phyloP scores from a whole-genome alignment of 2,888 invertebrate species.

The Clanis bilineata region DNA sequence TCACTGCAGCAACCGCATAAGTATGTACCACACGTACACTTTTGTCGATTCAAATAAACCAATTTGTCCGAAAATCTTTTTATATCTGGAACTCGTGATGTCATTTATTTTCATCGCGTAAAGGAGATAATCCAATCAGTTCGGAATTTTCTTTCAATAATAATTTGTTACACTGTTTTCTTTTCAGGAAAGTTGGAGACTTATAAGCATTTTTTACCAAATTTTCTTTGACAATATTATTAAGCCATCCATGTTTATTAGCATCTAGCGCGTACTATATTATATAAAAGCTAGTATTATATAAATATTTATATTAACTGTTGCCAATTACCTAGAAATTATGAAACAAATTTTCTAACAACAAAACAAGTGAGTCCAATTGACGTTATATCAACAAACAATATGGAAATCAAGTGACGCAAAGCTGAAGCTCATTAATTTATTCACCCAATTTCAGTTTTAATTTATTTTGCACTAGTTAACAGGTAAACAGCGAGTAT shows the following conservation, averaged over 20 bases:
- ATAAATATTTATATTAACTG: neutral
- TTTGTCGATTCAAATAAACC: neutral
- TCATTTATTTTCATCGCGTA: slow-evolving; percentile 1
- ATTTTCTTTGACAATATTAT: neutral
- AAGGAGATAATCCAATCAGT: neutral
- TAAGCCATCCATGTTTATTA: neutral
- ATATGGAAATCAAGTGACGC: slow-evolving; percentile 32
- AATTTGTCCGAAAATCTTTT: slow-evolving; percentile 3
- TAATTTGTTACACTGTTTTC: slow-evolving; percentile 4
- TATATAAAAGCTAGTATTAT: too few relatives aligned
- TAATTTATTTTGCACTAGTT: slow-evolving; percentile 35
- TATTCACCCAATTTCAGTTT: slow-evolving; percentile 31
- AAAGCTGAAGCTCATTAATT: slow-evolving; percentile 34
- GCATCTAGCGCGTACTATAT: too few relatives aligned
- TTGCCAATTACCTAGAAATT: neutral
- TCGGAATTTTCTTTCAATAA: neutral
- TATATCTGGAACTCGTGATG: neutral
- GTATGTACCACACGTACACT: neutral
- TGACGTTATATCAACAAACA: slow-evolving; percentile 29
- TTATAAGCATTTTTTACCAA: neutral
- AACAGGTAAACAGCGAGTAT: slow-evolving; percentile 23
- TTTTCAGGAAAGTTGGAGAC: neutral
- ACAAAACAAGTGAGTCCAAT: neutral
- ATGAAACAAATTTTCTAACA: neutral
- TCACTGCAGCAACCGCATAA: neutral